These are phyloP conservation scores for Luperina testacea DNA, from an alignment of 2,888 invertebrate genomes.

Conservation along the genomic window DNA sequence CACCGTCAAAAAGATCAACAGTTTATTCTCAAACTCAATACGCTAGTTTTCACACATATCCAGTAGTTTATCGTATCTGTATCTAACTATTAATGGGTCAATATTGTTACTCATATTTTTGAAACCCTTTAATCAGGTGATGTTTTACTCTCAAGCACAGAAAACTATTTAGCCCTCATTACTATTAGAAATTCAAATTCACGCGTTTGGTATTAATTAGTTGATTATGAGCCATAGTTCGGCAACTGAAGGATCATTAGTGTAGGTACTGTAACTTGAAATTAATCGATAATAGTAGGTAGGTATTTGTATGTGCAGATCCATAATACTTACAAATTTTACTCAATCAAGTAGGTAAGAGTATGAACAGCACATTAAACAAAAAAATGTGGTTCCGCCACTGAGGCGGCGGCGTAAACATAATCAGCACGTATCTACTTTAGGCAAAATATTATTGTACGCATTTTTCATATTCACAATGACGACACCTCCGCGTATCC, in stretches of 20 bases:
- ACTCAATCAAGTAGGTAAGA: not conserved
- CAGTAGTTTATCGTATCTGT: not conserved
- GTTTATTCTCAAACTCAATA: not conserved
- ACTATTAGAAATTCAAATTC: conserved; percentile 14
- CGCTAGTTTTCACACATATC: not conserved
- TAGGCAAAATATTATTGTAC: conserved; percentile 50
- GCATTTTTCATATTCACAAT: conserved; percentile 58
- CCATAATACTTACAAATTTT: not conserved
- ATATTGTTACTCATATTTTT: not conserved
- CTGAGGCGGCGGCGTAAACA: not conserved
- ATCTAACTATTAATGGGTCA: not conserved
- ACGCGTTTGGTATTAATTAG: conserved; percentile 5
- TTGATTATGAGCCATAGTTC: not conserved
- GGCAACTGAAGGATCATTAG: conserved; percentile 7
- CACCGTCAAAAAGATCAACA: not conserved
- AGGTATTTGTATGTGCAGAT: not conserved
- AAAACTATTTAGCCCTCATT: conserved; percentile 1
- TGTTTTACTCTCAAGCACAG: not conserved
- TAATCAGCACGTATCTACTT: not conserved
- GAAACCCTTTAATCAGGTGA: not conserved
- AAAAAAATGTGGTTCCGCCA: not conserved
- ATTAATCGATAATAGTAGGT: not conserved
- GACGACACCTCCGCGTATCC: conserved; percentile 42
- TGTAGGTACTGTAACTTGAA: not conserved
- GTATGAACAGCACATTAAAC: not conserved